Evolutionary conservation across 2,113 vertebrate genomes (phyloP).

Genomic region (Lontra canadensis): DNA sequence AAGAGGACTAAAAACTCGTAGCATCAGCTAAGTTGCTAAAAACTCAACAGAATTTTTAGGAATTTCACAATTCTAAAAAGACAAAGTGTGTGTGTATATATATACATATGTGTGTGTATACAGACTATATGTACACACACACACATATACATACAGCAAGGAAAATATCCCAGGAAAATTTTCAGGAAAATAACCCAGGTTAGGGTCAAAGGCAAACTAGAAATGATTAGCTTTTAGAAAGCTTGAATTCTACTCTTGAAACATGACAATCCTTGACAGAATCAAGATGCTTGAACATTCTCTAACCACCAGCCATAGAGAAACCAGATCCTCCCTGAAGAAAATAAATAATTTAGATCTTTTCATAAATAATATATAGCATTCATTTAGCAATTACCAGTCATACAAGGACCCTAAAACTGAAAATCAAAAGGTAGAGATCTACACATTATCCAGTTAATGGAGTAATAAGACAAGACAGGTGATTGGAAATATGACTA

Average conservation of each 20-base stretch:
- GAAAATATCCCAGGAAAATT: no score
- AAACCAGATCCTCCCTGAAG: neutral
- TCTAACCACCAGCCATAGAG: neutral
- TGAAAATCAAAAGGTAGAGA: neutral
- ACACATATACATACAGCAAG: no score
- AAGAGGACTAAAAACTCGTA: neutral
- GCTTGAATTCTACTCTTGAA: neutral
- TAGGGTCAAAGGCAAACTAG: neutral
- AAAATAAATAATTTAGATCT: neutral
- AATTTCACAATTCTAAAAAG: neutral
- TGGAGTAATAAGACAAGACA: neutral
- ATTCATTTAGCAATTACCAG: neutral
- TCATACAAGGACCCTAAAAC: neutral
- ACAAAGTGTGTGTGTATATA: neutral
- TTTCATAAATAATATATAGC: neutral
- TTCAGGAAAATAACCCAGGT: neutral
- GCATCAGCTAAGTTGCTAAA: neutral
- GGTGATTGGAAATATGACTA: neutral
- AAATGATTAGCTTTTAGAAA: neutral
- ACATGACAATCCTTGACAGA: neutral
- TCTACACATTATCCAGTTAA: neutral
- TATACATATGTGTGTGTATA: neutral
- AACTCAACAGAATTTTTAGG: neutral
- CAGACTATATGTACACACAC: no score
- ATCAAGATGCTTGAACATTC: neutral